A percentile compares a stretch with the other conserved stretches of the same genome.
Evolutionary conservation across 2,797 vertebrate species (phyloP).

Genomic region (Danionella dracula): DNA sequence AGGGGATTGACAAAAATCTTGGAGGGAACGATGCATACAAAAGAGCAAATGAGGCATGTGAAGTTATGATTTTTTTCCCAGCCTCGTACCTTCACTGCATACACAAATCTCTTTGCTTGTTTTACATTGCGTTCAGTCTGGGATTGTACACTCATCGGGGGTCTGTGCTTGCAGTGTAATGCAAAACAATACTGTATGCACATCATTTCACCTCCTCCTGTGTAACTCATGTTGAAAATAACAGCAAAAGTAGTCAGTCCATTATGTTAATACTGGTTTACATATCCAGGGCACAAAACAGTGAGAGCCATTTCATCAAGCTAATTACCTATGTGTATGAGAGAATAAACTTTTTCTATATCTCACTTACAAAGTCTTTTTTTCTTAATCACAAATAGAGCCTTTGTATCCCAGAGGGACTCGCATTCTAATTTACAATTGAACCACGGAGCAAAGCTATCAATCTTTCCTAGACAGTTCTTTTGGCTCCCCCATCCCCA

Average conservation of each 20-base stretch:
- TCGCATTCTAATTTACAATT: constrained; percentile 99
- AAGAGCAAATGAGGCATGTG: too few species aligned
- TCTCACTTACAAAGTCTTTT: constrained; percentile 91
- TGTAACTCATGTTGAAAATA: constrained; percentile 84
- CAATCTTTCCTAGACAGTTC: constrained; percentile 87
- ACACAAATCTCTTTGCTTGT: constrained; percentile 43
- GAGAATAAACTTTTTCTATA: constrained; percentile 90
- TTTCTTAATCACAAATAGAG: constrained; percentile 99
- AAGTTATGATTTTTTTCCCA: too few species aligned
- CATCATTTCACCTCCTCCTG: constrained; percentile 58
- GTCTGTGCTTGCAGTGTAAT: constrained; percentile 31
- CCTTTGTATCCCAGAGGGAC: constrained; percentile 89
- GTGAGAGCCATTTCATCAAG: constrained; percentile 90
- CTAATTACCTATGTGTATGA: constrained; percentile 97
- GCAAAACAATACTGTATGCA: constrained; percentile 50
- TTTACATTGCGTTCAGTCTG: constrained; percentile 40
- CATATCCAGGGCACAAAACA: constrained; percentile 83
- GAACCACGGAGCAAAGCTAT: constrained; percentile 96
- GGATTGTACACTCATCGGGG: constrained; percentile 31
- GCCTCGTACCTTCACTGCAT: too few species aligned
- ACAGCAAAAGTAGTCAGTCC: constrained; percentile 85
- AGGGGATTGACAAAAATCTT: too few species aligned
- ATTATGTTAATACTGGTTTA: constrained; percentile 92
- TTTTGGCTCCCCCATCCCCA: constrained; percentile 46
- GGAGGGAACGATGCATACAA: too few species aligned